Evolutionary conservation across 2,888 invertebrate species (phyloP).

Genomic region (Elysia crispata): DNA sequence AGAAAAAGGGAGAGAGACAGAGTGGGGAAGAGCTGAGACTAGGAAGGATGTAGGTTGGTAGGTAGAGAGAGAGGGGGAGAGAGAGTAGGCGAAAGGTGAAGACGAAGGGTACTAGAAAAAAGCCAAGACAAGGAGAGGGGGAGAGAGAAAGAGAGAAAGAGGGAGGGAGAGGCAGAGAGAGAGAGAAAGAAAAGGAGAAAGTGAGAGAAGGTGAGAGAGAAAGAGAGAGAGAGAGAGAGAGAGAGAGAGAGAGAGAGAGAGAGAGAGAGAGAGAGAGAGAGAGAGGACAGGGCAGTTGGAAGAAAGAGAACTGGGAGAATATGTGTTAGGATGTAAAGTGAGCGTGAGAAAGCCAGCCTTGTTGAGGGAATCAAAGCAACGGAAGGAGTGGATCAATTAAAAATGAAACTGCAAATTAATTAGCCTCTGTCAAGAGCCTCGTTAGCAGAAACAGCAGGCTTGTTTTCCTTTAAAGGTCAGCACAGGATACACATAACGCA

Average conservation of each 20-base stretch:
- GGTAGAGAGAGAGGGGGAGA: neutral
- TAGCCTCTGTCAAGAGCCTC: no score
- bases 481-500: no score
- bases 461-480: no score
- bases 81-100: neutral
- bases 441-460: no score
- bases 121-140: neutral
- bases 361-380: no score
- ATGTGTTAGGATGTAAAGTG: no score
- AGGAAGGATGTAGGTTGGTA: neutral
- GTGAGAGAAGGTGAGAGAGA: conserved; percentile 17
- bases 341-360: no score
- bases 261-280: conserved; percentile 25
- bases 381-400: no score
- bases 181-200: neutral
- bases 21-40: neutral
- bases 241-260: conserved; percentile 13
- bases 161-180: conserved; percentile 19
- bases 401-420: no score
- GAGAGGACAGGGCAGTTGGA: conserved; percentile 1
- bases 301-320: neutral
- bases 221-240: conserved; percentile 27
- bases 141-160: conserved; percentile 39
- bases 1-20: no score
- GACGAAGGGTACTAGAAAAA: neutral